Base-by-base conservation (phyloP, 2,888 invertebrate species). In the Stegophylla sp. region DNA sequence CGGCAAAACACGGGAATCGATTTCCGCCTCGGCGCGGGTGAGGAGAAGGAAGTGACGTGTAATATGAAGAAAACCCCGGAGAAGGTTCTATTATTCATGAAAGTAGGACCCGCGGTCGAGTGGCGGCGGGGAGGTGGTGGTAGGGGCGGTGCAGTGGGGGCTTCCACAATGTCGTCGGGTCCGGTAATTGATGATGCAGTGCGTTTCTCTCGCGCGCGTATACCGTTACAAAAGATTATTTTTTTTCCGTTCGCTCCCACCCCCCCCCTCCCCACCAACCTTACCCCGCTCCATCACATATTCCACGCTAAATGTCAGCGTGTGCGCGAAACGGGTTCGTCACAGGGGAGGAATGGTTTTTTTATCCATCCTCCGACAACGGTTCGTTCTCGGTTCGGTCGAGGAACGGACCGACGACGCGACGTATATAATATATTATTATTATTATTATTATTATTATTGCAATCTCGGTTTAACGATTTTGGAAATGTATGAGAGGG, bases 151-250 rank as follows among this genome's bases (percentile, higher is more conserved):
- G 34, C n/a, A n/a, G n/a, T n/a, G 34, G 0, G 51, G 51, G 41
- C 12, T 61, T 41, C 79, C 20, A 71, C 79, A 67, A 53, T 63
- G 79, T 79, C 71, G 79, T 51, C 41, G 79, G 48, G 77, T 71
- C 79, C 79, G 79, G 71, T 79, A 79, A 79, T 79, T 79, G 79
- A 79, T 79, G 79, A 79, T 79, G 79, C 67, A 45, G 34, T 28
- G 34, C 17, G n/a, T n/a, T n/a, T n/a, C n/a, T n/a, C n/a, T n/a
- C n/a, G n/a, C n/a, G n/a, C n/a, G n/a, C 45, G 20, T 28, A 15
- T 45, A 48, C 41, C 41, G 79, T 48, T 34, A 71, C 71, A 71
- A 79, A 71, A 79, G 79, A 79, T 71, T 61, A 79, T 59, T 79
- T 71, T 77, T 67, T 61, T 74, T 26, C 41, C 43, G 56, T 45